A percentile compares a stretch with the other conserved stretches of the same genome.
Conservation (phyloP, 1,140 invertebrate genomes). For the Drosophila parabipectinata region DNA sequence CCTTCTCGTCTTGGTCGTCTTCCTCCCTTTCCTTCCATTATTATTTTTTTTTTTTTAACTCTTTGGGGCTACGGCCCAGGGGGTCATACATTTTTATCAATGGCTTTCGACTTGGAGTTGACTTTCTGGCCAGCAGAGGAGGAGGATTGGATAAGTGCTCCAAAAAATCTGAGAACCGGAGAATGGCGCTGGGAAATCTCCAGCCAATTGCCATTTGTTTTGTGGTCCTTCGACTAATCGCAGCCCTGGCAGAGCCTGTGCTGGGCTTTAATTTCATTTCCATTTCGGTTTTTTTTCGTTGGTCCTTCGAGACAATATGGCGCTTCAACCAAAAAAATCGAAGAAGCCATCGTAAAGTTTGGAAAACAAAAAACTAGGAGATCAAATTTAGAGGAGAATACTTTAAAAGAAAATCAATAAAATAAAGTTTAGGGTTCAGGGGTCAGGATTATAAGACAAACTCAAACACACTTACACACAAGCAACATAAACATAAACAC, state of each 20-base stretch:
- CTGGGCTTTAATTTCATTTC: not conserved
- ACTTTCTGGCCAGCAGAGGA: slow-evolving; percentile 13
- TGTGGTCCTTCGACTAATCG: slow-evolving; percentile 32
- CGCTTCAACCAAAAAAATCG: not conserved
- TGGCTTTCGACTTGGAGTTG: slow-evolving; percentile 34
- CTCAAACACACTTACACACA: not conserved
- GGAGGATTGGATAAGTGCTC: not conserved
- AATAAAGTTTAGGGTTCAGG: not conserved
- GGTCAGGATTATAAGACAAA: not conserved
- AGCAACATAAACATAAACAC: slow-evolving; percentile 9
- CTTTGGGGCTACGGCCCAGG: slow-evolving; percentile 22
- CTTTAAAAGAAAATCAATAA: not conserved
- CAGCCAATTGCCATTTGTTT: slow-evolving; percentile 40
- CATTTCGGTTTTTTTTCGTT: slow-evolving; percentile 1
- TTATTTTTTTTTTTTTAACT: slow-evolving; percentile 20
- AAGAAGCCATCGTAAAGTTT: not conserved
- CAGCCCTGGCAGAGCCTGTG: not conserved
- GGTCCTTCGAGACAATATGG: not conserved
- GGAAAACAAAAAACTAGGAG: too few species aligned
- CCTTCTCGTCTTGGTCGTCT: not conserved
- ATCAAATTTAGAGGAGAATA: too few species aligned
- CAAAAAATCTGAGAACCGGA: not conserved
- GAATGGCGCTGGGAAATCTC: slow-evolving; percentile 7
- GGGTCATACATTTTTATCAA: slow-evolving; percentile 44
- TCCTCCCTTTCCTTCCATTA: not conserved